Conservation (phyloP, 2,888 invertebrate species). For the Eurytoma adleriae region DNA sequence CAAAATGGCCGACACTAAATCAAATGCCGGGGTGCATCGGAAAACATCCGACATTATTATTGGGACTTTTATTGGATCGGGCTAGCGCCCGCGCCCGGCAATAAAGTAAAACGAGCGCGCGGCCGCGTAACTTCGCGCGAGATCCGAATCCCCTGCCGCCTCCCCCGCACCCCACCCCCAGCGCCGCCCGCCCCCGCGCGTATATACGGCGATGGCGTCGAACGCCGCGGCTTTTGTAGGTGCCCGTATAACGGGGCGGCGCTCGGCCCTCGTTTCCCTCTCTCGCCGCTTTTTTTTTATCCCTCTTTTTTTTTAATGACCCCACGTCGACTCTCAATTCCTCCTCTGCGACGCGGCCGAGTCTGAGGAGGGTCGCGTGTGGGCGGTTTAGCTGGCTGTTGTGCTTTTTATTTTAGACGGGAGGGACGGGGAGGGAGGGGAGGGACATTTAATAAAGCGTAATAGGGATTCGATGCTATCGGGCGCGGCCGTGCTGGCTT, state of each 20-base stretch:
- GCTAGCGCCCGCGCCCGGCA: slow-evolving; percentile 52
- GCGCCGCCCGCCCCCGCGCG: not conserved
- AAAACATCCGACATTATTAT: slow-evolving; percentile 77
- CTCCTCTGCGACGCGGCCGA: not conserved
- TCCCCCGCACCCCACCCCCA: not conserved
- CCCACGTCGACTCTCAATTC: slow-evolving; percentile 15
- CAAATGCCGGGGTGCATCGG: slow-evolving; percentile 74
- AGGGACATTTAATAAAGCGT: too few relatives aligned
- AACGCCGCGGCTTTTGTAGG: not conserved
- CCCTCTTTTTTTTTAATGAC: slow-evolving; percentile 33
- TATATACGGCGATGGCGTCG: too few relatives aligned
- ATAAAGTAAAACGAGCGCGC: slow-evolving; percentile 68
- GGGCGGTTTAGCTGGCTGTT: too few relatives aligned
- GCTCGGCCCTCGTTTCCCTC: not conserved
- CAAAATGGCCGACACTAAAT: slow-evolving; percentile 76
- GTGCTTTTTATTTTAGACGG: too few relatives aligned
- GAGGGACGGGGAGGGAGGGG: too few relatives aligned
- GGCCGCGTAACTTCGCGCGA: slow-evolving; percentile 66
- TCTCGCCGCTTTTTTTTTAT: not conserved
- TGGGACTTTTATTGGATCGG: slow-evolving; percentile 76
- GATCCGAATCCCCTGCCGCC: slow-evolving; percentile 25
- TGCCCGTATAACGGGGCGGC: not conserved
- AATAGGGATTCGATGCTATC: too few relatives aligned
- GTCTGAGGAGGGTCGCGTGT: too few relatives aligned
- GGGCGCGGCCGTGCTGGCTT: too few relatives aligned